Evolutionary conservation across 64 coral and sea anemone species (phyloP).

Genomic region (Montipora sp.): DNA sequence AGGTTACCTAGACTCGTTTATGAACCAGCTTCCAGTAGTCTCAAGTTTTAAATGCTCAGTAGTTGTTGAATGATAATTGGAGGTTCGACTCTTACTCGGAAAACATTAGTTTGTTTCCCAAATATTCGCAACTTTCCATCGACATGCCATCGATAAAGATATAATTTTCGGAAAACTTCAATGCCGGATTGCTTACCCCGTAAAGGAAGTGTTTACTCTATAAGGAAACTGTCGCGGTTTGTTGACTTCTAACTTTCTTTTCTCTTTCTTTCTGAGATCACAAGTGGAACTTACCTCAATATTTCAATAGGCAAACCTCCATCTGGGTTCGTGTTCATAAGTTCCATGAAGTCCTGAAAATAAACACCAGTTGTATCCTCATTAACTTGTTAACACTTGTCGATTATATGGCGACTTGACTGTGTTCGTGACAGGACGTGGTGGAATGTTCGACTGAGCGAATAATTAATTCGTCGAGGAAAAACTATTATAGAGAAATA

Average conservation of each 20-base stretch:
- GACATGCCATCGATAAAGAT: too few relatives aligned
- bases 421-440: not conserved
- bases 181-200: too few relatives aligned
- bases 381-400: not conserved
- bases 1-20: too few relatives aligned
- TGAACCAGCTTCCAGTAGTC: too few relatives aligned
- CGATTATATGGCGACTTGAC: not conserved
- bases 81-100: too few relatives aligned
- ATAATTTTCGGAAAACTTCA: not conserved
- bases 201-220: not conserved
- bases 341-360: slow-evolving; percentile 70
- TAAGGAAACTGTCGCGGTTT: not conserved
- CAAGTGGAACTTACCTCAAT: slow-evolving; percentile 40
- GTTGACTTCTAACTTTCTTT: not conserved
- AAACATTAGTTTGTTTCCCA: too few relatives aligned
- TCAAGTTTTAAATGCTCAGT: too few relatives aligned
- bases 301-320: slow-evolving; percentile 59
- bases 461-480: too few relatives aligned
- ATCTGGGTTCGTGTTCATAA: slow-evolving; percentile 65
- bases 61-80: too few relatives aligned
- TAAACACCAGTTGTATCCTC: not conserved
- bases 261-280: too few relatives aligned
- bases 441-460: not conserved
- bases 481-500: not conserved
- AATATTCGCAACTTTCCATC: too few relatives aligned